Conservation (phyloP, 2,797 vertebrate species). For the Oophaga sylvatica region DNA sequence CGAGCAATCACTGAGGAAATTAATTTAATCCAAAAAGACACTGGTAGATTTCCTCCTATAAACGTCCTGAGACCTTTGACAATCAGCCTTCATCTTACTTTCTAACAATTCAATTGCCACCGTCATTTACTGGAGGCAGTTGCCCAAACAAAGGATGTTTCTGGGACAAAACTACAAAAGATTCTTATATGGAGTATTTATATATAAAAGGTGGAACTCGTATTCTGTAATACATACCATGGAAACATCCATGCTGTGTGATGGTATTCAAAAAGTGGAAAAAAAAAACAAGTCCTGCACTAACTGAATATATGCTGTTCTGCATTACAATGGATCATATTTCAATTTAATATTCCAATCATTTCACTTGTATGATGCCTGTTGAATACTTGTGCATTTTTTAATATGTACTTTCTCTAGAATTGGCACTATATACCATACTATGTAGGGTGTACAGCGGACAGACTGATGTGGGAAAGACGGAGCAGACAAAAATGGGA, state of each 20-base stretch:
- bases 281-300: not conserved
- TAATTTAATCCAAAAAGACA: not conserved
- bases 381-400: not conserved
- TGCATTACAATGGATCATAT: not conserved
- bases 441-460: too few relatives aligned
- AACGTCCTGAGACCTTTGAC: not conserved
- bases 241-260: not conserved
- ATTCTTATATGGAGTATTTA: not conserved
- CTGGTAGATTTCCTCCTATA: not conserved
- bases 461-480: too few relatives aligned
- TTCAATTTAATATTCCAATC: not conserved
- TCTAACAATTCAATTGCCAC: not conserved
- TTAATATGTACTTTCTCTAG: not conserved
- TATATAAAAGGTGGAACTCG: not conserved
- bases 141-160: not conserved
- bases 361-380: not conserved
- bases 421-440: too few relatives aligned
- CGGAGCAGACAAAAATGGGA: too few relatives aligned
- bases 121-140: not conserved
- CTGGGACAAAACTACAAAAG: not conserved
- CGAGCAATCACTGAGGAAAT: constrained; percentile 60
- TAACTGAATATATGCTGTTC: not conserved
- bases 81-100: constrained; percentile 9
- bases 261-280: not conserved
- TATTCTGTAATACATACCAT: not conserved